A percentile compares a stretch with the other conserved stretches of the same genome.
Conservation (phyloP, 2,797 vertebrate species). For the Oreortyx pictus region DNA sequence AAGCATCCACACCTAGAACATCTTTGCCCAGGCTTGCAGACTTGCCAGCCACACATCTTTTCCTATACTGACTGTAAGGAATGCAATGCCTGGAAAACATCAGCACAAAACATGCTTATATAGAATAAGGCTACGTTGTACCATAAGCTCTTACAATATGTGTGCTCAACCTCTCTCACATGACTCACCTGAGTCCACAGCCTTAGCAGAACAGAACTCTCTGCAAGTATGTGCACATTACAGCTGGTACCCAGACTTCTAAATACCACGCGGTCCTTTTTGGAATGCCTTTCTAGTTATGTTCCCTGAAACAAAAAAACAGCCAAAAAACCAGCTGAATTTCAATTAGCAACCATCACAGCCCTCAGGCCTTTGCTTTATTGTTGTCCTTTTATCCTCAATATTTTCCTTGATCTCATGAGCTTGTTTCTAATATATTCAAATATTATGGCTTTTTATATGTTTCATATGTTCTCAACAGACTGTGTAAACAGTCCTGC, state of each 20-base stretch:
- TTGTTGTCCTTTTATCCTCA: neutral
- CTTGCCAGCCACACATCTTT: slow-evolving; percentile 58
- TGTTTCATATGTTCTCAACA: neutral
- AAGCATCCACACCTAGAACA: slow-evolving; percentile 56
- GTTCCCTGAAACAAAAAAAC: neutral
- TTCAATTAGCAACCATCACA: neutral
- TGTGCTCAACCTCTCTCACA: slow-evolving; percentile 4
- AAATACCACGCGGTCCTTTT: neutral
- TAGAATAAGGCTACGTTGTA: slow-evolving; percentile 3
- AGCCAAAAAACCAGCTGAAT: neutral
- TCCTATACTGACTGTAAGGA: slow-evolving; percentile 25
- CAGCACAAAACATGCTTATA: slow-evolving; percentile 60
- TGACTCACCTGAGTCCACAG: slow-evolving; percentile 29
- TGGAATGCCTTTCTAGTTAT: neutral
- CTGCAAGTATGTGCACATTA: neutral
- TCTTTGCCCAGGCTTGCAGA: slow-evolving; percentile 58
- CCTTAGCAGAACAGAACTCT: neutral
- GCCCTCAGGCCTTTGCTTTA: neutral
- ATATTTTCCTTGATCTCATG: neutral
- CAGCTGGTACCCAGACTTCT: neutral
- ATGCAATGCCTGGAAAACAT: slow-evolving; percentile 51
- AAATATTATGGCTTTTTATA: neutral
- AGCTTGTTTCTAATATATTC: slow-evolving; percentile 10
- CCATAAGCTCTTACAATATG: slow-evolving; percentile 61
- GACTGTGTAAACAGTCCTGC: neutral